These are phyloP conservation scores for Zeus faber DNA, from an alignment of 2,113 vertebrate species.

Conservation along the genomic window DNA sequence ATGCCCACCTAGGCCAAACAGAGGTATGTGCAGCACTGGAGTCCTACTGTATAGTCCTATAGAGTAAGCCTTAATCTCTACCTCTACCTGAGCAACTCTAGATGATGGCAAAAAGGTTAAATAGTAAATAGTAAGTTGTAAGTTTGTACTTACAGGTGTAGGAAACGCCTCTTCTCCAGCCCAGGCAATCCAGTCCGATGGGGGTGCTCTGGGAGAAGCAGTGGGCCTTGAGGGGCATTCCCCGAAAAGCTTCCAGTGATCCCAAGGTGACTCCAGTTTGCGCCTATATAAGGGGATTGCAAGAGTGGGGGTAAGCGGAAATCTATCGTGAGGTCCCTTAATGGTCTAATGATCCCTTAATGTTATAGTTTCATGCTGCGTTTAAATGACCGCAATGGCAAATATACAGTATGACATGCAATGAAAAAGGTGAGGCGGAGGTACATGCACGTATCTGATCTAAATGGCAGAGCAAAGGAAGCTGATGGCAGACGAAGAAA, in stretches of 20 bases:
- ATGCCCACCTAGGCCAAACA: too few species aligned
- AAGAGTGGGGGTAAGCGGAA: neutral
- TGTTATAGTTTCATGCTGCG: neutral
- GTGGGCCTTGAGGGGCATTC: constrained; percentile 67
- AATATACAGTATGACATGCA: neutral
- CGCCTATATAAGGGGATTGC: constrained; percentile 23
- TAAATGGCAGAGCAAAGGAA: constrained; percentile 8
- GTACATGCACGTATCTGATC: neutral
- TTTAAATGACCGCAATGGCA: neutral
- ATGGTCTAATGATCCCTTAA: too few species aligned
- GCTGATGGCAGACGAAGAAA: neutral
- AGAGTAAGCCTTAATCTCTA: too few species aligned
- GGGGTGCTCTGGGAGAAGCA: constrained; percentile 85
- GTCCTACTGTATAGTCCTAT: too few species aligned
- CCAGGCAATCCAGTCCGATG: constrained; percentile 75
- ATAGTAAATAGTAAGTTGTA: too few species aligned
- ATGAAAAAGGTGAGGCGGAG: neutral
- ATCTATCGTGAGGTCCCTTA: neutral
- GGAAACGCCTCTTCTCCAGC: constrained; percentile 62
- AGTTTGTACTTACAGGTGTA: constrained; percentile 64
- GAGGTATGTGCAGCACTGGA: too few species aligned
- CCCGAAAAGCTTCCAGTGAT: constrained; percentile 55
- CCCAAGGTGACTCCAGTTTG: constrained; percentile 45
- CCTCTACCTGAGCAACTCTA: too few species aligned
- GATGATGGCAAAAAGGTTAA: too few species aligned